Percentiles rank a stretch among this genome's conserved stretches.
phyloP scores from a whole-genome alignment of 2,113 vertebrate species.

The Nibea coibor region DNA sequence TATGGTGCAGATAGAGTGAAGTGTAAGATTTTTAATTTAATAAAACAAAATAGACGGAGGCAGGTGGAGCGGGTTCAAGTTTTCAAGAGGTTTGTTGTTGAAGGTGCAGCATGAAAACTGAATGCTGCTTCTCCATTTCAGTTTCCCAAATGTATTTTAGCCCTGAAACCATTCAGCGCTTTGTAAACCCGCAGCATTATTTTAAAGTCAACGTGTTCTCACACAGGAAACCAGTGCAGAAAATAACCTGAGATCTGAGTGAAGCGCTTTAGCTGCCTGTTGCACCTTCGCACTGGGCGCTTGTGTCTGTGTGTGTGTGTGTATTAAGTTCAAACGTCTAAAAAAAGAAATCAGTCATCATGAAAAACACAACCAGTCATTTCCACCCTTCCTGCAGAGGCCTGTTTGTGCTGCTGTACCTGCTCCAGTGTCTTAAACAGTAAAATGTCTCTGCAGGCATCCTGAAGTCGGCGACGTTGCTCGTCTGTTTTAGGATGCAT shows the following conservation, averaged over 20 bases:
- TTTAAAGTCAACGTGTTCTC: too few species aligned
- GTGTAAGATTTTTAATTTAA: background rate
- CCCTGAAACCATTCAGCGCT: too few species aligned
- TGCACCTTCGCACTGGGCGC: background rate
- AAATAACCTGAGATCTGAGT: background rate
- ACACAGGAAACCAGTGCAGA: background rate
- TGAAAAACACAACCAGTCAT: background rate
- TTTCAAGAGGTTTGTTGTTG: too few species aligned
- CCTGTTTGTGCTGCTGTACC: slow-evolving; percentile 77
- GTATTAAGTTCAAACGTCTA: background rate
- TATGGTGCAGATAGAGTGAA: background rate
- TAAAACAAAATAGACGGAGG: background rate
- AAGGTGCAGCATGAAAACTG: too few species aligned
- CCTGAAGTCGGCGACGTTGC: slow-evolving; percentile 92
- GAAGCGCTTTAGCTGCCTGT: background rate
- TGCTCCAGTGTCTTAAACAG: slow-evolving; percentile 96
- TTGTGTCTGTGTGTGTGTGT: background rate
- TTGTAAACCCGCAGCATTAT: too few species aligned
- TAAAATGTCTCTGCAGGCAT: slow-evolving; percentile 94
- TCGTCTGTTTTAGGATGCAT: slow-evolving; percentile 94
- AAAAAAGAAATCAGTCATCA: background rate
- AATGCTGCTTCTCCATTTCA: too few species aligned
- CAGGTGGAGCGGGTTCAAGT: too few species aligned
- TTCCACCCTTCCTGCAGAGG: background rate
- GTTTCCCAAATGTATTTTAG: too few species aligned